Evolutionary conservation across 1,140 invertebrate genomes (phyloP).

Genomic region (Ectropis grisescens): DNA sequence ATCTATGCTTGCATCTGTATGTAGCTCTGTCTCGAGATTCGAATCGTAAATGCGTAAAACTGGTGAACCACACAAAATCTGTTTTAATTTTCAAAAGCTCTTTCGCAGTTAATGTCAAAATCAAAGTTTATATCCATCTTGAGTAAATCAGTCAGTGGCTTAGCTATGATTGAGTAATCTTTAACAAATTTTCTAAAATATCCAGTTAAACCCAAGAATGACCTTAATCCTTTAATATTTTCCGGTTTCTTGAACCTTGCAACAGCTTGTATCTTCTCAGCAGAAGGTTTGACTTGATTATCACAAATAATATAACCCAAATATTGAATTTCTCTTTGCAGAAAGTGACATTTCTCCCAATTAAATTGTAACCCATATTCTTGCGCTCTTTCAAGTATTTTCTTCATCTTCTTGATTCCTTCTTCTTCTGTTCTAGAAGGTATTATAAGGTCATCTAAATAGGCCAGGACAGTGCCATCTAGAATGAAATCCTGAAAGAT

Average conservation of each 20-base stretch:
- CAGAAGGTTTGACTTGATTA: constrained; percentile 7
- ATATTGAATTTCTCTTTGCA: constrained; percentile 22
- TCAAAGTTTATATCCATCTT: constrained; percentile 19
- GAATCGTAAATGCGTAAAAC: background rate
- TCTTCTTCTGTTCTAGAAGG: constrained; percentile 13
- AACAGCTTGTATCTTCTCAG: constrained; percentile 9
- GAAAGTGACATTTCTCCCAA: constrained; percentile 25
- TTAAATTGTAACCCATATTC: constrained; percentile 14
- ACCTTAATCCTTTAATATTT: constrained; percentile 12
- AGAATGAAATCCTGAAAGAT: constrained; percentile 11
- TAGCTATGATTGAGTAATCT: constrained; percentile 23
- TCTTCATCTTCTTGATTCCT: constrained; percentile 10
- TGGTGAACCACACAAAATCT: background rate
- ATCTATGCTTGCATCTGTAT: background rate
- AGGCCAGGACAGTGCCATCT: constrained; percentile 8
- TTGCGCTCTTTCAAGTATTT: constrained; percentile 13
- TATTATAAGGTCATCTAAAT: constrained; percentile 18
- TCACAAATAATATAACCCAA: constrained; percentile 14
- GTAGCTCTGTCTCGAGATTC: background rate
- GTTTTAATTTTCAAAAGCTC: constrained; percentile 2
- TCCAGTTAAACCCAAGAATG: constrained; percentile 13
- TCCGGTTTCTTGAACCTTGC: constrained; percentile 17
- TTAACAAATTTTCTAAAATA: constrained; percentile 32
- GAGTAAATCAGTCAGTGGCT: constrained; percentile 20
- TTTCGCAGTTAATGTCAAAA: constrained; percentile 5